Conservation (phyloP, 2,797 vertebrate species). For the Melanogrammus aeglefinus region DNA sequence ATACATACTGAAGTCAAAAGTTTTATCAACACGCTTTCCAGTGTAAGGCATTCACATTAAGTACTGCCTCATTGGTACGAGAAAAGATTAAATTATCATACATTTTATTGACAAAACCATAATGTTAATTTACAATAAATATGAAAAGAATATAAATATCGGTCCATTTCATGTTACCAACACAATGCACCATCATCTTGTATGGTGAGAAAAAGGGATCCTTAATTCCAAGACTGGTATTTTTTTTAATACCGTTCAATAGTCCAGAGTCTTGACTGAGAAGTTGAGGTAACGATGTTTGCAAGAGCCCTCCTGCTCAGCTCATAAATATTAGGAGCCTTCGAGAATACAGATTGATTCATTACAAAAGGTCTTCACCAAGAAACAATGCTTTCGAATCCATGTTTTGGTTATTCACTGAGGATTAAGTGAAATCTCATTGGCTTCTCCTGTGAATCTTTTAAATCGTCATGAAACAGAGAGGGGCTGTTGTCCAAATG, state of each 20-base stretch:
- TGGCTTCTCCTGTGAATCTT: constrained; percentile 11
- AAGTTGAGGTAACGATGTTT: constrained; percentile 55
- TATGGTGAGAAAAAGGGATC: constrained; percentile 25
- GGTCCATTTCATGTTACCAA: constrained; percentile 62
- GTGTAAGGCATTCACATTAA: constrained; percentile 50
- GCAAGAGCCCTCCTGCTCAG: constrained; percentile 19
- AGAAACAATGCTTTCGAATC: constrained; percentile 7
- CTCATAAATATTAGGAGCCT: constrained; percentile 27
- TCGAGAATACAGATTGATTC: constrained; percentile 28
- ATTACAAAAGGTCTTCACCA: constrained; percentile 28
- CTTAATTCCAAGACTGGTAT: constrained; percentile 16
- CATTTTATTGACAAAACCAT: constrained; percentile 35
- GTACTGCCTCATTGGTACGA: constrained; percentile 4
- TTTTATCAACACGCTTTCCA: constrained; percentile 56
- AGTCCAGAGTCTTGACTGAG: constrained; percentile 27
- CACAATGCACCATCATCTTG: constrained; percentile 47
- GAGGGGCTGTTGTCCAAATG: constrained; percentile 46
- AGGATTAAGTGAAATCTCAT: constrained; percentile 12
- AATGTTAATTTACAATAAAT: constrained; percentile 78
- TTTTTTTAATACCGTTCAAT: constrained; percentile 16
- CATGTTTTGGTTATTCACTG: background rate
- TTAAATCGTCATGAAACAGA: constrained; percentile 4
- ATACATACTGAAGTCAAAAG: constrained; percentile 75
- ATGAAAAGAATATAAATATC: constrained; percentile 71
- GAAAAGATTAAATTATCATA: constrained; percentile 46